Base-by-base conservation (phyloP, 1,140 invertebrate genomes). In the Ephestia elutella region DNA sequence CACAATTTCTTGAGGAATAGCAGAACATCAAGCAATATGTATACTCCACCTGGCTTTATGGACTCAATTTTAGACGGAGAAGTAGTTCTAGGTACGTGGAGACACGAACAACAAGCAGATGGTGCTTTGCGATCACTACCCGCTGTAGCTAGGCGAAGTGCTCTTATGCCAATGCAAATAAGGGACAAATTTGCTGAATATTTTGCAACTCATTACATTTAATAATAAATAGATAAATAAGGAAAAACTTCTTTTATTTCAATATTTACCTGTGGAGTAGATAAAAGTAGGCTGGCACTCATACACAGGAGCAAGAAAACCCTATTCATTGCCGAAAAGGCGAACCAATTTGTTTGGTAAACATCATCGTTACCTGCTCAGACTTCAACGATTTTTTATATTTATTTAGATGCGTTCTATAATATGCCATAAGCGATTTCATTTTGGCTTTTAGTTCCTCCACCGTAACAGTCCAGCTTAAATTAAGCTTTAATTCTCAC, bases 1-100 rank as follows among this genome's bases (percentile, higher is more conserved):
- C 65, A 67, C n/a, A 62, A 57, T 54, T 66, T 66, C 56, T 51
- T 62, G 21, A 66, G 54, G 57, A 66, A 49, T 0, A 61, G 59
- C 32, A 60, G 21, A 44, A 51, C 56, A 20, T 65, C 59, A 58
- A 28, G 59, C 8, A 48, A 61, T 50, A 58, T 65, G 49, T 61
- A 65, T 25, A 44, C 59, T 50, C 59, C 63, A 5, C 63, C 17
- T 21, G 56, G 59, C 7, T 50, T 25, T 20, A 28, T 56, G 49
- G 51, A 63, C 50, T 49, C 38, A 17, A 25, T 50, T 28, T 56
- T 49, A 0, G 25, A 63, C 32, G 61, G 56, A 20, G 56, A 28
- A 59, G 18, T 15, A 15, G 20, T 56, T 56, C 30, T 38, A 15
- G 38, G 38, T 15, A n/a, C 38, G 2, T 44, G 38, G 38, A 44